These are phyloP conservation scores for Temnothorax curvispinosus DNA, from an alignment of 1,140 invertebrate species.

Conservation along the genomic window DNA sequence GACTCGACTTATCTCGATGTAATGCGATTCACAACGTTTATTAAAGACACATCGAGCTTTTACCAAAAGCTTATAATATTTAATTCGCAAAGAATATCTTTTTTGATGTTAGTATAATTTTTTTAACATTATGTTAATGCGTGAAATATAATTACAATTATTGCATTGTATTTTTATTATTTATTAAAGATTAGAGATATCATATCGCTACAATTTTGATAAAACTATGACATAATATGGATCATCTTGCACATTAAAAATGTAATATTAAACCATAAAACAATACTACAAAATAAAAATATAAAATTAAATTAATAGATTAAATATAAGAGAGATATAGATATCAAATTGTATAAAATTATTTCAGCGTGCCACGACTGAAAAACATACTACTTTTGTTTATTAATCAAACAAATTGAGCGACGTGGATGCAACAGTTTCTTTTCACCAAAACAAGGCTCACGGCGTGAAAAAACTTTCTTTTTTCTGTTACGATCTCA, in stretches of 20 bases:
- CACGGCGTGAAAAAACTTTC: background rate
- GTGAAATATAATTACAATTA: slow-evolving; percentile 4
- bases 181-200: background rate
- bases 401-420: background rate
- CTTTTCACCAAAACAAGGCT: background rate
- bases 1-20: background rate
- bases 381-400: background rate
- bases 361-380: background rate
- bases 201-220: background rate
- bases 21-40: background rate
- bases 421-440: background rate
- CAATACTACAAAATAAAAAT: background rate
- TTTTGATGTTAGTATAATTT: background rate
- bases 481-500: slow-evolving; percentile 10
- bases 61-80: background rate
- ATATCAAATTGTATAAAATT: background rate
- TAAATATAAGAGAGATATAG: background rate
- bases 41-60: background rate
- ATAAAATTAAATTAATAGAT: background rate
- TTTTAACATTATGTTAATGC: background rate
- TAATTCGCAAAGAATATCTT: background rate
- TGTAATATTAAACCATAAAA: background rate
- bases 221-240: background rate
- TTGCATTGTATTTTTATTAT: background rate
- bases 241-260: background rate